Percentiles rank a stretch among this genome's conserved stretches.
phyloP scores from a whole-genome alignment of 1,140 invertebrate genomes.

The Melitaea cinxia region DNA sequence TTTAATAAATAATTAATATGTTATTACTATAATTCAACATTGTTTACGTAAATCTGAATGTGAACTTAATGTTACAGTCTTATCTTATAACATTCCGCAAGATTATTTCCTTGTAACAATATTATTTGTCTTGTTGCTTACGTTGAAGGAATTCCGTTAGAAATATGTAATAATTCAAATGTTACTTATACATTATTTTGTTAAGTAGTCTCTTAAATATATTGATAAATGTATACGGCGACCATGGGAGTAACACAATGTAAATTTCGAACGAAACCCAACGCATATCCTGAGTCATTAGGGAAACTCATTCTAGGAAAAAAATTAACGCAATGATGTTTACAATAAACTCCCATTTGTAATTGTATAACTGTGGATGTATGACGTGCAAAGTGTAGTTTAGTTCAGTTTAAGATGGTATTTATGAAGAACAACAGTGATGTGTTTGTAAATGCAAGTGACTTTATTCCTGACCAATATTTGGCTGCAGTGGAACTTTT shows the following conservation, averaged over 20 bases:
- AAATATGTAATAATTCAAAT: conserved; percentile 6
- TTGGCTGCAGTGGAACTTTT: conserved; percentile 83
- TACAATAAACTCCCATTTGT: conserved; percentile 48
- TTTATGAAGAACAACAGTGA: conserved; percentile 29
- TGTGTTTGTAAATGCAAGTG: conserved; percentile 43
- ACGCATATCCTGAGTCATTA: conserved; percentile 45
- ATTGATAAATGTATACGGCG: conserved; percentile 4
- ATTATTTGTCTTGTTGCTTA: not conserved
- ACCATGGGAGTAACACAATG: not conserved
- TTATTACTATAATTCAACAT: not conserved
- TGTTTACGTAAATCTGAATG: not conserved
- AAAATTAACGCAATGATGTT: conserved; percentile 42
- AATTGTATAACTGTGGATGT: conserved; percentile 43
- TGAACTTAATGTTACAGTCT: conserved; percentile 6
- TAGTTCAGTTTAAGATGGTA: conserved; percentile 31
- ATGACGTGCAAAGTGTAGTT: conserved; percentile 42
- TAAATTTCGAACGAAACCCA: conserved; percentile 35
- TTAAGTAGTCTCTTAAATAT: not conserved
- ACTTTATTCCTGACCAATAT: conserved; percentile 47
- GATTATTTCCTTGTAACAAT: conserved; percentile 14
- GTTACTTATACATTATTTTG: not conserved
- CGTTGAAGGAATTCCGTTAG: not conserved
- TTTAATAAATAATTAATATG: too few species aligned
- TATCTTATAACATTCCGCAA: conserved; percentile 19
- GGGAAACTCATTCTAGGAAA: conserved; percentile 45